Percentiles rank a stretch among this genome's conserved stretches.
phyloP scores from a whole-genome alignment of 2,888 invertebrate species.

The Nezara viridula region DNA sequence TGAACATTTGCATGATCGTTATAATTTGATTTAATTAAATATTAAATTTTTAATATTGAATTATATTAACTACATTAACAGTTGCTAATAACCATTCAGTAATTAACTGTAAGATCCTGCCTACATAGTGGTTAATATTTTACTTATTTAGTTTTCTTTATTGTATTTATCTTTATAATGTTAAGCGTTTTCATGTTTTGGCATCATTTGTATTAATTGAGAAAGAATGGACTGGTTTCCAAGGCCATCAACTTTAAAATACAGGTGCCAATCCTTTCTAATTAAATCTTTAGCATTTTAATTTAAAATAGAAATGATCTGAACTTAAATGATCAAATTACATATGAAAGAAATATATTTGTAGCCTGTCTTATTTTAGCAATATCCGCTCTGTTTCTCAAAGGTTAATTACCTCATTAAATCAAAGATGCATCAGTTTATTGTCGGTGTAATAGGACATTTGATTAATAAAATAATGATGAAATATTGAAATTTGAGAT shows the following conservation, averaged over 20 bases:
- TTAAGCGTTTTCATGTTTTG: neutral
- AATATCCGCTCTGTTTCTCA: neutral
- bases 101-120: neutral
- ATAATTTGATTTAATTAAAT: neutral
- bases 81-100: neutral
- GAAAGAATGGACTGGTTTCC: slow-evolving; percentile 25
- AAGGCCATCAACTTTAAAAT: slow-evolving; percentile 19
- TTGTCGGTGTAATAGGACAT: too few relatives aligned
- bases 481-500: too few relatives aligned
- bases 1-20: neutral
- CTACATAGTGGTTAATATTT: neutral
- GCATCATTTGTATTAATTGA: neutral
- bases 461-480: too few relatives aligned
- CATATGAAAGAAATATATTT: neutral
- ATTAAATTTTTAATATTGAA: neutral
- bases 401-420: neutral
- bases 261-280: neutral
- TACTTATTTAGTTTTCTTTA: neutral
- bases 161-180: neutral
- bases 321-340: neutral
- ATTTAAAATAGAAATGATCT: neutral
- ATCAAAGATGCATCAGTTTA: too few relatives aligned
- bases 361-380: neutral
- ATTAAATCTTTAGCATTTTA: neutral
- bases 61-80: neutral